Base-by-base conservation (phyloP, 2,888 invertebrate species). In the Rotaria sp. region DNA sequence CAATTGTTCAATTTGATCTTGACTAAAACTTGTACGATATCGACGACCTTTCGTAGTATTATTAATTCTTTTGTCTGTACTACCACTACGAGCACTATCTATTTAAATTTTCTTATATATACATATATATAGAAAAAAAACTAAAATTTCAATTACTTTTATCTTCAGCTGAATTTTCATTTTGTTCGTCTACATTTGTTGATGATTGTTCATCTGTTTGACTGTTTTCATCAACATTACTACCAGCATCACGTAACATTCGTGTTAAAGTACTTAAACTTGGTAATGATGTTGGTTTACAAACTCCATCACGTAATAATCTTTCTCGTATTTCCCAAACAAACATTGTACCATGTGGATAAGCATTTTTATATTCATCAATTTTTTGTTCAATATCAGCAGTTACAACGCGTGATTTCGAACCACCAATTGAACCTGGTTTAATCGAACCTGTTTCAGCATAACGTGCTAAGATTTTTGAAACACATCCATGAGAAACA, bases 371-470 rank as follows among this genome's bases (percentile, higher is more conserved):
- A 48, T 86, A 86, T 48, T 84, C 45, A 21, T 75, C 38, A 26
- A 86, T 86, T 84, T 86, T 86, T 11, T 84, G 74, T 80, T 86
- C 86, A 35, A 86, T 84, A 48, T 75, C 38, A 48, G 86, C 74
- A 45, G 96, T 96, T 67, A 96, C 96, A 55, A 96, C 95, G 87
- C 96, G 93, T 41, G 96, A 96, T 91, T 96, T 96, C 88, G 95
- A 95, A 87, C 96, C 96, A 21, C 96, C 96, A 48, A 91, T 91
- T 45, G 91, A 90, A 84, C 96, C 97, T 0, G 97, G 97, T 55
- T 96, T 93, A 89, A 97, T 96, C 90, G 95, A 95, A 86, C 97
- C 97, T 84, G 96, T 97, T 92, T 96, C 96, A 88, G 96, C 95
- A 87, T 90, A 90, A 8, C 86, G 80, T 48, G 85, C 87, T 55